Percentiles rank a stretch among this genome's conserved stretches.
phyloP scores from a whole-genome alignment of 1,140 invertebrate genomes.

The Conus ventricosus region DNA sequence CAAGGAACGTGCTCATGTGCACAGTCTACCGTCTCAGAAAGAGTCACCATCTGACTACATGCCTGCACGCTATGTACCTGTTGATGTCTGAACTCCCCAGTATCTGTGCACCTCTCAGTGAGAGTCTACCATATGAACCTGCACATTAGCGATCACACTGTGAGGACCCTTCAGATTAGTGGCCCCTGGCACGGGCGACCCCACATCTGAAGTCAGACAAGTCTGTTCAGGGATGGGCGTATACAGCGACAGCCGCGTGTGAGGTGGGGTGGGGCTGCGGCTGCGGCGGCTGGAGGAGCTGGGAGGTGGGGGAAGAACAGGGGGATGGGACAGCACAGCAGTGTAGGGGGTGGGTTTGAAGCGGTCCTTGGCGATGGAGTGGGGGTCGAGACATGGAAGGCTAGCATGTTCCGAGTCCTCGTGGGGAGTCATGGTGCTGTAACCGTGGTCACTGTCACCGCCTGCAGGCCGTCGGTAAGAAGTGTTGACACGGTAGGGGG shows the following conservation, averaged over 20 bases:
- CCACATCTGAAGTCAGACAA: constrained; percentile 64
- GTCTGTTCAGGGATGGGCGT: constrained; percentile 70
- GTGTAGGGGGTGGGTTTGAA: constrained; percentile 69
- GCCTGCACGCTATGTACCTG: background rate
- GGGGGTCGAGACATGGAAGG: constrained; percentile 79
- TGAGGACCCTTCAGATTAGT: constrained; percentile 68
- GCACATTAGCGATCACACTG: constrained; percentile 89
- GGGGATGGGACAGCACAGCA: constrained; percentile 64
- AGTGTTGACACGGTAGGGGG: constrained; percentile 90
- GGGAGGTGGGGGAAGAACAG: constrained; percentile 68
- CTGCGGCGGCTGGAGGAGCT: constrained; percentile 60
- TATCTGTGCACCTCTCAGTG: constrained; percentile 58
- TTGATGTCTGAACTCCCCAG: background rate
- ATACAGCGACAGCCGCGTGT: constrained; percentile 63
- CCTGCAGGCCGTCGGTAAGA: constrained; percentile 84
- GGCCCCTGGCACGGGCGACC: constrained; percentile 7
- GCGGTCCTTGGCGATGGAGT: constrained; percentile 75
- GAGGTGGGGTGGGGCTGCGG: constrained; percentile 69
- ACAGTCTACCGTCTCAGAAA: background rate
- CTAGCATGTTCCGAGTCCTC: constrained; percentile 81
- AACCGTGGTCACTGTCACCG: constrained; percentile 93
- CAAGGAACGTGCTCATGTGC: background rate
- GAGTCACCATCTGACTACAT: background rate
- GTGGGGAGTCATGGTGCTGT: constrained; percentile 95
- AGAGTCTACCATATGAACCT: constrained; percentile 83